Evolutionary conservation across 2,797 vertebrate species (phyloP).

Genomic region (Potorous gilbertii): DNA sequence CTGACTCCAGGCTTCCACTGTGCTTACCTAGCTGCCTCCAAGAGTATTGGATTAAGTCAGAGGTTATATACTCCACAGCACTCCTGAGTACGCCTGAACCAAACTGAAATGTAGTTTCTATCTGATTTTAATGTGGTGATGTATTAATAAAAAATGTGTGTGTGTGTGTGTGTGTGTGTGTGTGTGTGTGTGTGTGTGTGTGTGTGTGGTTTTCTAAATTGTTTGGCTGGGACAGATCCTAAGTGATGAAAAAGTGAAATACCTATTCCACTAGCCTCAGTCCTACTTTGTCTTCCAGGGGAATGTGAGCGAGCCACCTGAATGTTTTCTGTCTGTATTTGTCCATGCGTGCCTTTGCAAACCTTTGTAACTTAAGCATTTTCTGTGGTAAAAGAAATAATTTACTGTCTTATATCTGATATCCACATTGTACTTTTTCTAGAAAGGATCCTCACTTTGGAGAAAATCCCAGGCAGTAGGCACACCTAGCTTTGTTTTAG

Average conservation of each 20-base stretch:
- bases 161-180: too few relatives aligned
- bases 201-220: too few relatives aligned
- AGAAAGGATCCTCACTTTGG: not conserved
- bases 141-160: not conserved
- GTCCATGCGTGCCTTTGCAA: not conserved
- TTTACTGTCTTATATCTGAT: not conserved
- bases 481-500: not conserved
- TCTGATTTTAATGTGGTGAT: not conserved
- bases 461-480: not conserved
- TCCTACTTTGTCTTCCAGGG: not conserved
- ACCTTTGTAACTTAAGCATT: not conserved
- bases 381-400: not conserved
- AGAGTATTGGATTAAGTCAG: not conserved
- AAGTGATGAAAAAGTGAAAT: not conserved
- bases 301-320: not conserved
- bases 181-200: too few relatives aligned
- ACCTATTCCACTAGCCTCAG: not conserved
- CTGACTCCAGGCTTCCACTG: not conserved
- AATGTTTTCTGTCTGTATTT: not conserved
- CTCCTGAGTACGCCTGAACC: not conserved
- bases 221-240: not conserved
- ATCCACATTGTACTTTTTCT: not conserved
- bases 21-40: not conserved
- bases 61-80: not conserved
- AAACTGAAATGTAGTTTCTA: not conserved